Evolutionary conservation across 2,113 vertebrate genomes (phyloP).

Genomic region (Burhinus oedicnemus): DNA sequence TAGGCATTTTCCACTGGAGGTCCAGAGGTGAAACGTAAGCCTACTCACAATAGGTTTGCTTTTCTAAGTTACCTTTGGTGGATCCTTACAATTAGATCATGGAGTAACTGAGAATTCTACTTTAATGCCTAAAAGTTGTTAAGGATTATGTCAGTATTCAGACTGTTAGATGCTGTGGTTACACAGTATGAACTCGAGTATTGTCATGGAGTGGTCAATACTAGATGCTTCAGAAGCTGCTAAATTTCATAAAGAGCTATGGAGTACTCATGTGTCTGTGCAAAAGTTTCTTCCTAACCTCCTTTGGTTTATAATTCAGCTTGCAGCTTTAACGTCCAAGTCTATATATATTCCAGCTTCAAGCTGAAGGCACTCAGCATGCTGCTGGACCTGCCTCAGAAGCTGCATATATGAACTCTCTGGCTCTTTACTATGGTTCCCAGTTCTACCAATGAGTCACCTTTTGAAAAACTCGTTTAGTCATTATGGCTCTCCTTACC

Average conservation of each 20-base stretch:
- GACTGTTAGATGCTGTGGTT: background rate
- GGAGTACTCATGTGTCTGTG: background rate
- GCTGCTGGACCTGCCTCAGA: background rate
- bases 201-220: background rate
- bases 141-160: background rate
- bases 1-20: background rate
- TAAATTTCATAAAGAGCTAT: background rate
- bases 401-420: background rate
- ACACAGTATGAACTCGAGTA: background rate
- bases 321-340: background rate
- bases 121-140: background rate
- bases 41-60: background rate
- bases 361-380: background rate
- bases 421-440: background rate
- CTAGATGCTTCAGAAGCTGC: background rate
- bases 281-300: background rate
- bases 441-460: background rate
- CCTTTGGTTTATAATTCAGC: background rate
- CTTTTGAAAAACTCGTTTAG: background rate
- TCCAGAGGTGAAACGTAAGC: background rate
- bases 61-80: background rate
- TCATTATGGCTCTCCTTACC: background rate
- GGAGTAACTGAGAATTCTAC: background rate
- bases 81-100: background rate
- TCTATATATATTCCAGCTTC: background rate